These are phyloP conservation scores for Leontocebus nigricollis DNA, from an alignment of 2,797 vertebrate species.

Conservation along the genomic window DNA sequence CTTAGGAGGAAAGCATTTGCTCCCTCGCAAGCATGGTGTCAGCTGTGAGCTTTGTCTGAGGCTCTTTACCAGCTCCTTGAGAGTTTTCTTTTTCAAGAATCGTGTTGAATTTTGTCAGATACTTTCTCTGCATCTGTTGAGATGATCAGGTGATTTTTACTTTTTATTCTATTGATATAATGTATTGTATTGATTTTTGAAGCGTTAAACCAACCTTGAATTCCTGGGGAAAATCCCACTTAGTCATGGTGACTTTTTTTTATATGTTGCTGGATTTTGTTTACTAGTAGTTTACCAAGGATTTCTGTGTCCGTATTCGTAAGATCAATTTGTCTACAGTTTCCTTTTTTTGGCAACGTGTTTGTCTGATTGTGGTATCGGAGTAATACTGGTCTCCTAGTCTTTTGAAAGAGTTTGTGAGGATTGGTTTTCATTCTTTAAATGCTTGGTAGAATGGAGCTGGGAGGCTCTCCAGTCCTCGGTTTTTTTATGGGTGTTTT, in stretches of 20 bases:
- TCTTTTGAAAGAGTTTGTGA: neutral
- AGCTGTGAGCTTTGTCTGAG: neutral
- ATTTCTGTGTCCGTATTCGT: neutral
- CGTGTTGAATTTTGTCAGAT: neutral
- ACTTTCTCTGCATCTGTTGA: neutral
- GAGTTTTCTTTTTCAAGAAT: neutral
- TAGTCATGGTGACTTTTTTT: too few relatives aligned
- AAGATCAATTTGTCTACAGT: neutral
- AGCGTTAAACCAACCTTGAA: neutral
- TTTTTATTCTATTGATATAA: neutral
- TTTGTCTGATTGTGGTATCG: neutral
- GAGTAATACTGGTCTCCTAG: neutral
- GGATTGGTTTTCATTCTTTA: neutral
- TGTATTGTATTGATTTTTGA: neutral
- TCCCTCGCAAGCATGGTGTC: neutral
- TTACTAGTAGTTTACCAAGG: neutral
- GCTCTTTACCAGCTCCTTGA: neutral
- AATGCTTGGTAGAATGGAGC: neutral
- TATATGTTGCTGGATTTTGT: neutral
- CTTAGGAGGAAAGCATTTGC: too few relatives aligned
- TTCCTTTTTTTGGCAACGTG: neutral
- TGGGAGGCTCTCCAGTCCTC: neutral
- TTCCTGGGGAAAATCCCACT: neutral
- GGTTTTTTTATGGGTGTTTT: neutral
- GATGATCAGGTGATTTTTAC: neutral